A percentile compares a stretch with the other conserved stretches of the same genome.
Conservation (phyloP, 2,888 invertebrate genomes). For the Auanema sp. region DNA sequence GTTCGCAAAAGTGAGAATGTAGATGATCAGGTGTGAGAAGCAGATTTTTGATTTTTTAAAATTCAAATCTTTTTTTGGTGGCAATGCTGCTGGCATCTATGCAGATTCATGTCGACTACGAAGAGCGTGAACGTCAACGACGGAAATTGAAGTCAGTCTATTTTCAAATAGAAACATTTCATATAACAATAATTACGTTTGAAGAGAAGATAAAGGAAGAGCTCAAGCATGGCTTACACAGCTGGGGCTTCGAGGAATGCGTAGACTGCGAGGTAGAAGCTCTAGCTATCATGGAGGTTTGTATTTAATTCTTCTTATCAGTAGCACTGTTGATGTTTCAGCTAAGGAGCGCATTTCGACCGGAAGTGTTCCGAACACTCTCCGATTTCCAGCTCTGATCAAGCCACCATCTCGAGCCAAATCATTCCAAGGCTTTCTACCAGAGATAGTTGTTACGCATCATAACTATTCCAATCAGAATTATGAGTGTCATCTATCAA, state of each 20-base stretch:
- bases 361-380: slow-evolving; percentile 9
- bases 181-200: neutral
- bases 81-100: slow-evolving; percentile 14
- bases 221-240: slow-evolving; percentile 12
- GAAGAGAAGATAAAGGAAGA: slow-evolving; percentile 18
- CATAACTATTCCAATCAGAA: slow-evolving; percentile 2
- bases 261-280: slow-evolving; percentile 7
- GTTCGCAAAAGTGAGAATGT: slow-evolving; percentile 12
- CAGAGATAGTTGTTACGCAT: slow-evolving; percentile 19
- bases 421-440: slow-evolving; percentile 12
- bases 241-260: slow-evolving; percentile 8
- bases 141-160: slow-evolving; percentile 16
- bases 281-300: neutral
- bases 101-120: slow-evolving; percentile 20
- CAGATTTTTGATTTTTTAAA: neutral
- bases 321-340: neutral
- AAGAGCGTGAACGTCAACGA: slow-evolving; percentile 15
- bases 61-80: slow-evolving; percentile 8
- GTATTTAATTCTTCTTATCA: neutral
- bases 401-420: neutral
- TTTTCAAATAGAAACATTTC: neutral
- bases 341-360: slow-evolving; percentile 14
- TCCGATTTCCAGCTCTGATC: slow-evolving; percentile 4
- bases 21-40: slow-evolving; percentile 13
- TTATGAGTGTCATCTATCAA: too few species aligned